Evolutionary conservation across 1,140 invertebrate species (phyloP).

Genomic region (Augochlora pura): DNA sequence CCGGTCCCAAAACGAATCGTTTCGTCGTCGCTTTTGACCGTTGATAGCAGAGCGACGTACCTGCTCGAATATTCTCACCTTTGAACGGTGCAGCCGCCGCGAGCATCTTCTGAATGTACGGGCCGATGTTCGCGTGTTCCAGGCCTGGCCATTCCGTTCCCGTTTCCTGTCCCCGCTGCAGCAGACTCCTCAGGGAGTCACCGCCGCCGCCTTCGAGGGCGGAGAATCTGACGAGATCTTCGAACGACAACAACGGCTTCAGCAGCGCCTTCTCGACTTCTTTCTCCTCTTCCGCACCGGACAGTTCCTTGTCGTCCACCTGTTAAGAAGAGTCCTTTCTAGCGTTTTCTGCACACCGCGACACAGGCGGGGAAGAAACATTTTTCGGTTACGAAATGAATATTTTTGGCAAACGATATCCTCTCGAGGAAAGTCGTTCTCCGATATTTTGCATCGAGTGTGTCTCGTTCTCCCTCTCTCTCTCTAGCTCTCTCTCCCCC

Average conservation of each 20-base stretch:
- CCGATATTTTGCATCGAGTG: neutral
- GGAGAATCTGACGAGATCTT: constrained; percentile 83
- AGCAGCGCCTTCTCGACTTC: constrained; percentile 83
- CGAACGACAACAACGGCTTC: constrained; percentile 82
- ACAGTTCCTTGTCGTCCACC: constrained; percentile 83
- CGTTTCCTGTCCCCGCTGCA: constrained; percentile 80
- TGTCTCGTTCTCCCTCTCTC: too few species aligned
- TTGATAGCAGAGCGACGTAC: too few species aligned
- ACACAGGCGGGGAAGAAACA: constrained; percentile 3
- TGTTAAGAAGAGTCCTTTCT: constrained; percentile 68
- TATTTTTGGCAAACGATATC: constrained; percentile 33
- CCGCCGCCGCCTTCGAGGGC: constrained; percentile 79
- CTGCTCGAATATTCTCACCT: constrained; percentile 59
- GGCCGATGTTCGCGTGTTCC: constrained; percentile 81
- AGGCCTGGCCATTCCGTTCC: constrained; percentile 80
- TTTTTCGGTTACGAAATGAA: constrained; percentile 35
- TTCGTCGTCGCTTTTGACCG: too few species aligned
- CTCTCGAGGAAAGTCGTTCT: constrained; percentile 57
- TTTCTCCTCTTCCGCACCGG: constrained; percentile 85
- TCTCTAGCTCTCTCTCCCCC: too few species aligned
- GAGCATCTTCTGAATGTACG: constrained; percentile 82
- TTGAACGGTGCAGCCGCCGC: constrained; percentile 76
- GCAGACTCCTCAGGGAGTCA: constrained; percentile 82
- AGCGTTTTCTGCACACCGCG: constrained; percentile 41
- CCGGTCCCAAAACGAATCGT: too few species aligned